Conservation (phyloP, 2,797 vertebrate species). For the Arctocebus calabarensis region DNA sequence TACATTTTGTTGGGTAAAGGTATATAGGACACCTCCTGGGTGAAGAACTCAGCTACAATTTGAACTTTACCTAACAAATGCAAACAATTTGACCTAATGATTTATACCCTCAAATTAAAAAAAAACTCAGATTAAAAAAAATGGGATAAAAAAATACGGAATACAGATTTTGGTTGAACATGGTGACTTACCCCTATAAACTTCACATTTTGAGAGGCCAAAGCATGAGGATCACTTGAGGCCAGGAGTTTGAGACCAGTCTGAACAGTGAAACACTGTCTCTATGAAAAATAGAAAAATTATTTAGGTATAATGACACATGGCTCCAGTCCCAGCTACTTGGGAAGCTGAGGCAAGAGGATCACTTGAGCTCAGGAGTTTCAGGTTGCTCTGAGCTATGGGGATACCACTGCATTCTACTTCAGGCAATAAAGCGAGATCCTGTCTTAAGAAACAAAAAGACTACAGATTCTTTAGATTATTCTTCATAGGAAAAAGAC, state of each 20-base stretch:
- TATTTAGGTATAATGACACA: neutral
- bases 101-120: too few relatives aligned
- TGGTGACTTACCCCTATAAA: neutral
- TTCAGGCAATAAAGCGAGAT: neutral
- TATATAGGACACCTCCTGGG: too few relatives aligned
- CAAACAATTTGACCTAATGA: too few relatives aligned
- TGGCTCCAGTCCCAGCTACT: neutral
- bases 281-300: neutral
- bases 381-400: neutral
- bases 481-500: constrained; percentile 2
- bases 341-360: neutral
- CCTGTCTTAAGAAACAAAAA: neutral
- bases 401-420: neutral
- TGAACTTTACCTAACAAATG: too few relatives aligned
- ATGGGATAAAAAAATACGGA: neutral
- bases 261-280: neutral
- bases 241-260: neutral
- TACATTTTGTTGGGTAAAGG: neutral
- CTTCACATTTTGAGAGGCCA: neutral
- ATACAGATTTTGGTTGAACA: neutral
- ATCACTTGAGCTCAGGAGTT: neutral
- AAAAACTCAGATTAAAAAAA: too few relatives aligned
- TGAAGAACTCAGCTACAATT: too few relatives aligned
- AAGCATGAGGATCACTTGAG: neutral
- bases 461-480: neutral